Conservation (phyloP, 2,797 vertebrate genomes). For the Tokudaia muenninki region DNA sequence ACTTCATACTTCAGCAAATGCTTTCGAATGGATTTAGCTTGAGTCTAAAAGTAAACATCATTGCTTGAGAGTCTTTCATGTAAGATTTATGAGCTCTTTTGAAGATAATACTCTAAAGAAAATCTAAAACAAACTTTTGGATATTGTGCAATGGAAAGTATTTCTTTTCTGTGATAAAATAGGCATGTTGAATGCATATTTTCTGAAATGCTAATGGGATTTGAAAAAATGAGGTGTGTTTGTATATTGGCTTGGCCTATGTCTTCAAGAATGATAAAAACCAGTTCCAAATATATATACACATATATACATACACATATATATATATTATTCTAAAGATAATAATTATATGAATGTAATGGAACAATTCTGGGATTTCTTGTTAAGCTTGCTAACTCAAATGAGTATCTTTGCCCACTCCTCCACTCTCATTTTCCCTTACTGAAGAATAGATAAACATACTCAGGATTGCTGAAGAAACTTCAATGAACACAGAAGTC, state of each 20-base stretch:
- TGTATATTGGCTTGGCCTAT: background rate
- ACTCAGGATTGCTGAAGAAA: background rate
- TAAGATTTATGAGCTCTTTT: background rate
- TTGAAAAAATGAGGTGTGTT: background rate
- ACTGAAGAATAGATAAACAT: background rate
- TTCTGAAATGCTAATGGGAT: slow-evolving; percentile 19
- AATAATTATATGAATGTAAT: background rate
- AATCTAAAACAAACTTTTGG: background rate
- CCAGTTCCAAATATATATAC: background rate
- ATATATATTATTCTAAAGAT: background rate
- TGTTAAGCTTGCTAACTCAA: background rate
- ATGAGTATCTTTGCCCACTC: background rate
- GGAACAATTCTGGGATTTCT: background rate
- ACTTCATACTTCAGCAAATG: background rate
- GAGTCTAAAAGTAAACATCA: background rate
- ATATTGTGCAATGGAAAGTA: background rate
- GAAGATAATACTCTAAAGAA: slow-evolving; percentile 1
- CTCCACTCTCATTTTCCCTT: background rate
- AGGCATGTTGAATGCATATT: background rate
- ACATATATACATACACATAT: background rate
- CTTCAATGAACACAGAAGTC: background rate
- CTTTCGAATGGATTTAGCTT: background rate
- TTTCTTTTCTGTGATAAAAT: slow-evolving; percentile 8
- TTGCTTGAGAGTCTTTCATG: slow-evolving; percentile 20
- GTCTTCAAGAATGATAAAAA: background rate